These are phyloP conservation scores for Argya squamiceps DNA, from an alignment of 2,797 vertebrate species.

Conservation along the genomic window DNA sequence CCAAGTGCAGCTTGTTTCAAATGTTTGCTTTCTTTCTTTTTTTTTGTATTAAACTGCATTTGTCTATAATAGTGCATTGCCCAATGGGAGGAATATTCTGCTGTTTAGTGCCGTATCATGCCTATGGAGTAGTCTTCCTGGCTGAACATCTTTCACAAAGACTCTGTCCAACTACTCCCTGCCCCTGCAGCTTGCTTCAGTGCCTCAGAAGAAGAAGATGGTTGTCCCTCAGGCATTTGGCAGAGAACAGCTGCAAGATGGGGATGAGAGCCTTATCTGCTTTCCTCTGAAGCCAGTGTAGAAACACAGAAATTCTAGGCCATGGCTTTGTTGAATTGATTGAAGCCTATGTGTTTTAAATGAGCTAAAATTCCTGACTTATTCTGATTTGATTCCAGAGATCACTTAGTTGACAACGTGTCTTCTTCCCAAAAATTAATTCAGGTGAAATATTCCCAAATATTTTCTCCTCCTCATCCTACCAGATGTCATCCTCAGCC, in stretches of 20 bases:
- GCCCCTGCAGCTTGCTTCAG: rapidly evolving
- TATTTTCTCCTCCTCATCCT: not conserved
- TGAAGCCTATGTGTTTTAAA: not conserved
- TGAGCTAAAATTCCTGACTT: rapidly evolving
- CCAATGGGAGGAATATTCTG: not conserved
- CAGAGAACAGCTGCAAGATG: rapidly evolving
- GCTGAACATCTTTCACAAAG: not conserved
- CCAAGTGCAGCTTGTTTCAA: not conserved
- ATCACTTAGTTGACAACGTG: not conserved
- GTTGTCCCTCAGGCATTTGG: not conserved
- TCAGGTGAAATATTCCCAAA: not conserved
- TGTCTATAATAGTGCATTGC: rapidly evolving
- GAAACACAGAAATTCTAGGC: not conserved
- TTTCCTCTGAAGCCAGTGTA: not conserved
- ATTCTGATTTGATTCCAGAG: rapidly evolving
- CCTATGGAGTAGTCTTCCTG: not conserved
- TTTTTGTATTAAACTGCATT: not conserved
- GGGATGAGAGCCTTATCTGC: rapidly evolving
- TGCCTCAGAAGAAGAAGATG: not conserved
- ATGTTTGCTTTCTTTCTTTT: not conserved
- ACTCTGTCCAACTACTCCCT: not conserved
- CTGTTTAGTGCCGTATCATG: not conserved
- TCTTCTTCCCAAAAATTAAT: not conserved
- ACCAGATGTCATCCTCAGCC: rapidly evolving
- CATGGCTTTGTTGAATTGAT: not conserved